Percentiles rank a stretch among this genome's conserved stretches.
These are phyloP conservation scores for Zaprionus camerounensis DNA, from an alignment of 1,140 invertebrate genomes.

Conservation along the genomic window DNA sequence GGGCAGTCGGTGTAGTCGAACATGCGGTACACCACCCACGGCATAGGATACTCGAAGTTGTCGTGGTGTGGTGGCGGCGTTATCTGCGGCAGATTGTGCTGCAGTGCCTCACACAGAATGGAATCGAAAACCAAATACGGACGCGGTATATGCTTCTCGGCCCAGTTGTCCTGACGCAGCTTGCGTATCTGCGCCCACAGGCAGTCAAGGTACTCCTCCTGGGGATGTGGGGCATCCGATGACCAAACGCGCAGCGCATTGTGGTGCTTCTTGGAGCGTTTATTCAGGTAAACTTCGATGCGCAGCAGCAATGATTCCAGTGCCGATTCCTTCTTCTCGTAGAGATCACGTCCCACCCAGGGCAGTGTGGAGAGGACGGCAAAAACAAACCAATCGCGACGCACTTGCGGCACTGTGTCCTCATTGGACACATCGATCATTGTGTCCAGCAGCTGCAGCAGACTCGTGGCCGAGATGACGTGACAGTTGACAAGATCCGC, in stretches of 20 bases:
- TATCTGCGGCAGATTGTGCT: conserved; percentile 96
- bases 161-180: conserved; percentile 97
- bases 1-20: conserved; percentile 99
- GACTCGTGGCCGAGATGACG: conserved; percentile 96
- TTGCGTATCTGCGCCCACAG: conserved; percentile 98
- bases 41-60: conserved; percentile 94
- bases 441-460: conserved; percentile 96
- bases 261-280: conserved; percentile 95
- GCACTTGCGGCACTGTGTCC: conserved; percentile 94
- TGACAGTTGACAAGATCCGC: conserved; percentile 98
- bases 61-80: conserved; percentile 96
- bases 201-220: conserved; percentile 99
- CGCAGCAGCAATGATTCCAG: conserved; percentile 95
- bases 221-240: conserved; percentile 95
- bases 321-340: conserved; percentile 98
- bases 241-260: conserved; percentile 96
- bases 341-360: conserved; percentile 98
- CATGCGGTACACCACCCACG: conserved; percentile 95
- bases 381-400: conserved; percentile 98
- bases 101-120: conserved; percentile 96
- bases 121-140: conserved; percentile 98
- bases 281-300: conserved; percentile 98
- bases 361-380: conserved; percentile 97
- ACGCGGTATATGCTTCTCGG: conserved; percentile 97
- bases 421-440: conserved; percentile 98